phyloP scores from a whole-genome alignment of 1,140 invertebrate genomes.

The Philopotamus ludificatus region DNA sequence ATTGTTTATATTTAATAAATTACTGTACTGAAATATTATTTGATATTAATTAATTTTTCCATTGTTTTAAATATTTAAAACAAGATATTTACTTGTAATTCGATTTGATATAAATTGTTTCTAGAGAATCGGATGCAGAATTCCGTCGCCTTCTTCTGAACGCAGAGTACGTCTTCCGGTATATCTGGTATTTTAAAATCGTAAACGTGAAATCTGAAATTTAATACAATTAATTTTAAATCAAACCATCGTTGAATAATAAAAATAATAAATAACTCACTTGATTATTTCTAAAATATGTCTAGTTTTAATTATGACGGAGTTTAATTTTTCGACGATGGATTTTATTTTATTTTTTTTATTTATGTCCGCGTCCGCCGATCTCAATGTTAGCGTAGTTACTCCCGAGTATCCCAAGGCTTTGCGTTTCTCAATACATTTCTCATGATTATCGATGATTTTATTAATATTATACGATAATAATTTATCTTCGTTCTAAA shows the following conservation, averaged over 20 bases:
- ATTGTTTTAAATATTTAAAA: neutral
- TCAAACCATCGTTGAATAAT: neutral
- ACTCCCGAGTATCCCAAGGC: neutral
- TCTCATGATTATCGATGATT: too few relatives aligned
- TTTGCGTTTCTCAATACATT: neutral
- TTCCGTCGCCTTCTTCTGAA: constrained; percentile 11
- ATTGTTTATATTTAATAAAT: neutral
- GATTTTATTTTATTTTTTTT: neutral
- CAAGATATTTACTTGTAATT: constrained; percentile 5
- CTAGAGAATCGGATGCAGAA: constrained; percentile 19
- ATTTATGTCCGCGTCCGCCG: neutral
- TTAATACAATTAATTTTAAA: neutral
- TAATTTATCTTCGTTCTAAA: too few relatives aligned
- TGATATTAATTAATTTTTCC: neutral
- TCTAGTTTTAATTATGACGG: constrained; percentile 1
- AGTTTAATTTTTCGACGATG: constrained; percentile 6
- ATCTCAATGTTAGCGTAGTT: neutral
- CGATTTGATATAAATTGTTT: constrained; percentile 25
- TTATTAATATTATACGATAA: too few relatives aligned
- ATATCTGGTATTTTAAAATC: constrained; percentile 9
- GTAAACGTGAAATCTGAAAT: constrained; percentile 8
- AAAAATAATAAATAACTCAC: constrained; percentile 4
- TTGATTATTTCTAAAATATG: constrained; percentile 11
- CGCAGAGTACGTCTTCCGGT: neutral
- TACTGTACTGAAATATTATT: constrained; percentile 4